A percentile compares a stretch with the other conserved stretches of the same genome.
Conservation (phyloP, 1,140 invertebrate genomes). For the Papilio dardanus region DNA sequence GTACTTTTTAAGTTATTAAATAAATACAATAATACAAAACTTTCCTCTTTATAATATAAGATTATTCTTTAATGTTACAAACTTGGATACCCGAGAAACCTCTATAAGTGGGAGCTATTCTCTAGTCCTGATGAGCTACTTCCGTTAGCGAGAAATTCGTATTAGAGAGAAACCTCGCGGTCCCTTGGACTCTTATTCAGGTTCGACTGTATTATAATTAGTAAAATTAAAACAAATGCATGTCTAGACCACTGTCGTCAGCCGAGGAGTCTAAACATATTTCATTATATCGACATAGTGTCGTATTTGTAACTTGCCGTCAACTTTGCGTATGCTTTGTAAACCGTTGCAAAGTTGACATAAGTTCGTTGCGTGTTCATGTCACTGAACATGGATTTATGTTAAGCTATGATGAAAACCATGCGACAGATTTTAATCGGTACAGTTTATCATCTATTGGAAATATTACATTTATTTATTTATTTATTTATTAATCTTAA, state of each 20-base stretch:
- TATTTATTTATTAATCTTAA: too few species aligned
- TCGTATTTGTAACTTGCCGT: neutral
- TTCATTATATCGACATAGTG: neutral
- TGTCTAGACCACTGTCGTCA: neutral
- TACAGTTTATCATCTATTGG: neutral
- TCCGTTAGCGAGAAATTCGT: too few species aligned
- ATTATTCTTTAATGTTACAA: too few species aligned
- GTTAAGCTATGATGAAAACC: slow-evolving; percentile 21
- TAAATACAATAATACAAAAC: too few species aligned
- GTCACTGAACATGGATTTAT: slow-evolving; percentile 15
- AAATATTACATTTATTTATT: neutral
- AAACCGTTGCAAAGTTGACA: slow-evolving; percentile 1
- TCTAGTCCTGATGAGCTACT: too few species aligned
- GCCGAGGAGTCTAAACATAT: neutral
- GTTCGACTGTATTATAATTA: neutral
- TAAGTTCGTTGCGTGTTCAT: neutral
- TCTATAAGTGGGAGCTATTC: too few species aligned
- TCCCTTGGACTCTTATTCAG: neutral
- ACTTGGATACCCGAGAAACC: too few species aligned
- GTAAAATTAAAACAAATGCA: neutral
- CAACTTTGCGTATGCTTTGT: neutral
- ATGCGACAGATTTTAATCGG: slow-evolving; percentile 7
- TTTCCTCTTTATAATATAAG: too few species aligned
- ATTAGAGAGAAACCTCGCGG: too few species aligned
- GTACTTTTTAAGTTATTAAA: too few species aligned